Base-by-base conservation (phyloP, 2,888 invertebrate genomes). In the Micropterix aruncella region DNA sequence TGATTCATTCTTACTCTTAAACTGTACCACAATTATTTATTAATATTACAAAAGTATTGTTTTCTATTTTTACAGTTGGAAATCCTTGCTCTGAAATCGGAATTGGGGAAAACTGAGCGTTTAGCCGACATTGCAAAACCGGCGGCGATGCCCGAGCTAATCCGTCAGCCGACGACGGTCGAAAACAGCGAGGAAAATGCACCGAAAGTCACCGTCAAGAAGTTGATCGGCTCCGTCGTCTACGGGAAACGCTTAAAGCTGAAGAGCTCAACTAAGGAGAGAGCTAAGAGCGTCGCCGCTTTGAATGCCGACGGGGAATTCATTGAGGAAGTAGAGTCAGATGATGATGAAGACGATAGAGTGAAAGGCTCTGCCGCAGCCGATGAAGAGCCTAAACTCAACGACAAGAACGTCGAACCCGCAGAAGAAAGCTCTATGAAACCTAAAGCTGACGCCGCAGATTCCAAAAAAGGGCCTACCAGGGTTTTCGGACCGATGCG, bases 41-140 rank as follows among this genome's bases (percentile, higher is more conserved):
- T 58, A 9, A 58, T 57, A 42, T 57, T 56, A 4, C 54, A 53
- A 18, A 50, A 54, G 18, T 57, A 55, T 52, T 43, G 18, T 44
- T 19, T 40, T 46, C 5, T 47, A 48, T 47, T 43, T 48, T 56
- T 52, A 3, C 54, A 80, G 78, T 64, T 74, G 54, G 77, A 78
- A 46, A 71, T 92, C 19, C 70, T 77, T 37, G 78, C 79, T 47
- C 58, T 92, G 3, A 79, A 77, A 54, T 62, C 67, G 7, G 88
- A 92, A 54, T 75, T 87, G 47, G 61, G 67, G 0, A 79, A 77
- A 53, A 61, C 86, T 0, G 71, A 81, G 37, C 78, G 80, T 16
- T 62, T 94, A 17, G 77, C 87, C 0, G 83, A 87, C 51, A 66
- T 94, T 37, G 80, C 83, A 0, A 76, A 79, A 48, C 88, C 88